Evolutionary conservation across 2,888 invertebrate species (phyloP), one percentile per base, ranked within the genome.

Genomic region (Caenorhabditis panamensis): DNA sequence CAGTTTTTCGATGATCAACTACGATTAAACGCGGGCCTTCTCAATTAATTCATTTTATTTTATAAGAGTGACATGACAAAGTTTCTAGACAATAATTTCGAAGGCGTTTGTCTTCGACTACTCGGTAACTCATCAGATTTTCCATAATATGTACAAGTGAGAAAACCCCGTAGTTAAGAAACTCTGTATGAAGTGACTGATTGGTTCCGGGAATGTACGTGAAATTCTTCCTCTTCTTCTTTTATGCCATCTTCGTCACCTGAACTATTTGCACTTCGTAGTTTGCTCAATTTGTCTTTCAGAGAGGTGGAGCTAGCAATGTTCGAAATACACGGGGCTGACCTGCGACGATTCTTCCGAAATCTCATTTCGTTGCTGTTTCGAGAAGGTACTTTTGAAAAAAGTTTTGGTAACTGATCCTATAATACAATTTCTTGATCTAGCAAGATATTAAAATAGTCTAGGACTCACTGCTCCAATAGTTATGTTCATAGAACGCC

Each of bases 251-350:
- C 56, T 20, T 72, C 72, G 26, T 72, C 72, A 16, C 64, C 72
- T 6, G 72, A 72, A 37, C 63, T 64, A 37, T 72, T 72, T 18
- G 72, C 64, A 64, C 72, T 72, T 56, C 58, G 54, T 18, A 72
- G 16, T 9, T 58, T 44, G 47, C 20, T 72, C 36, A 72, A 13
- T 11, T 72, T 72, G 56, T 72, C 72, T 54, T 72, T 72, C 9
- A 72, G 37, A 16, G 56, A 72, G 9, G 72, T 72, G 2, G 56
- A 56, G 31, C 58, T 64, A 0, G 63, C 63, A 24, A 71, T 31
- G 26, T 53, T 71, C 18, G 71, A 71, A 11, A 72, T 72, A 16
- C 72, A 72, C 0, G 72, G 72, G 0, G 72, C 72, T 2, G 72
- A 72, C 58, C 62, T 54, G 9, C 72, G 36, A 20, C 72, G 56